Evolutionary conservation across 1,140 invertebrate species (phyloP).

Genomic region (Drosophila pallidifrons): DNA sequence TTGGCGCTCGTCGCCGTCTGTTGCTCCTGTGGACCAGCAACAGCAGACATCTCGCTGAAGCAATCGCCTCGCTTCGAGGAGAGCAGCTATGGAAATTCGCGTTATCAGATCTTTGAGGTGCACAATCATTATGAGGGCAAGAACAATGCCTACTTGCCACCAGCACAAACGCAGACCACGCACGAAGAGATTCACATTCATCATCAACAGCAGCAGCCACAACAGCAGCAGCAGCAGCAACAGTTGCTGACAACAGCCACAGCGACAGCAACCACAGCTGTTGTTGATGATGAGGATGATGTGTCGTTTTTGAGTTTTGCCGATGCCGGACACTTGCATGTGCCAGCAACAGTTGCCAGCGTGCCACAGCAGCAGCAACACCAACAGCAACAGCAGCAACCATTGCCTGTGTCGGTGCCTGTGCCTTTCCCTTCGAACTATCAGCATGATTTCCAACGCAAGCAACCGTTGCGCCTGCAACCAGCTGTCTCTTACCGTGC

Average conservation of each 20-base stretch:
- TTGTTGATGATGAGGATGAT: constrained; percentile 45
- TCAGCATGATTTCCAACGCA: constrained; percentile 69
- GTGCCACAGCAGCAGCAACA: constrained; percentile 15
- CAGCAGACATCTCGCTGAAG: constrained; percentile 73
- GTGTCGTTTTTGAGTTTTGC: constrained; percentile 63
- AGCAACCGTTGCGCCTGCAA: constrained; percentile 21
- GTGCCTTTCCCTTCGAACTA: constrained; percentile 77
- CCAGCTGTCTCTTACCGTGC: constrained; percentile 29
- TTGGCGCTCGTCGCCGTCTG: constrained; percentile 61
- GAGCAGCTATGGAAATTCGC: constrained; percentile 65
- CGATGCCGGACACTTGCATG: constrained; percentile 31
- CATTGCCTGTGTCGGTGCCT: constrained; percentile 19
- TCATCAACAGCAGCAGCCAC: constrained; percentile 12
- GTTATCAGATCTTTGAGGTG: constrained; percentile 78
- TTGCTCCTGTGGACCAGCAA: constrained; percentile 48
- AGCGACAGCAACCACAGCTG: constrained; percentile 18
- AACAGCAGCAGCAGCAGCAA: constrained; percentile 20
- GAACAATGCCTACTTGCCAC: constrained; percentile 55
- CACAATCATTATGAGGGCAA: constrained; percentile 72
- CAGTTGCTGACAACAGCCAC: constrained; percentile 11
- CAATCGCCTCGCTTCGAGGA: constrained; percentile 63
- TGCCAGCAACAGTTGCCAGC: constrained; percentile 26
- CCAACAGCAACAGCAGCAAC: constrained; percentile 12
- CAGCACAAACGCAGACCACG: constrained; percentile 16
- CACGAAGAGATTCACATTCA: constrained; percentile 60